These are phyloP conservation scores for Aythya fuligula DNA, from an alignment of 2,797 vertebrate genomes.

Conservation along the genomic window DNA sequence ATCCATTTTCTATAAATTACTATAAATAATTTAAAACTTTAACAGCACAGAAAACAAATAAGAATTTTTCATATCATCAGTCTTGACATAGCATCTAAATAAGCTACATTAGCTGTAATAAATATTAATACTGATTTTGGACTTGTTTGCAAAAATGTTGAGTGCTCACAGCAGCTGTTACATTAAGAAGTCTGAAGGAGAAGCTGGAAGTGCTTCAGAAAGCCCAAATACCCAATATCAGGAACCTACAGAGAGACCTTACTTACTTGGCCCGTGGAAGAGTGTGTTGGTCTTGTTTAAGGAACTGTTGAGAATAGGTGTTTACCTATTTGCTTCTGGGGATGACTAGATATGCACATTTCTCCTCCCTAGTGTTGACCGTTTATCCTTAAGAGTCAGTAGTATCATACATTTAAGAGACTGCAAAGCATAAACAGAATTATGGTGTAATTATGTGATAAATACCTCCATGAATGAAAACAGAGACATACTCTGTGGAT, in stretches of 20 bases:
- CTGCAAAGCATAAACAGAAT: not conserved
- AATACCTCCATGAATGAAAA: not conserved
- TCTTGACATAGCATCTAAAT: not conserved
- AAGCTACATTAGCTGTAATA: not conserved
- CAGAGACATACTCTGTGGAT: not conserved
- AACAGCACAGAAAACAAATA: not conserved
- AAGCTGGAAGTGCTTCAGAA: not conserved
- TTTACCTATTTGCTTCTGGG: not conserved
- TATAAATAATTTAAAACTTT: conserved; percentile 13
- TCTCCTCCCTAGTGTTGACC: not conserved
- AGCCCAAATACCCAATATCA: not conserved
- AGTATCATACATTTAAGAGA: not conserved
- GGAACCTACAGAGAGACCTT: not conserved
- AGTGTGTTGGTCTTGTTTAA: not conserved
- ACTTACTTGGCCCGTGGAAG: not conserved
- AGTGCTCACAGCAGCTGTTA: not conserved
- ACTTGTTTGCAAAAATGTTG: not conserved
- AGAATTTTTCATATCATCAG: not conserved
- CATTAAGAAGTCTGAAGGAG: not conserved
- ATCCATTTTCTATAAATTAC: not conserved
- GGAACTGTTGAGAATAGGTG: not conserved
- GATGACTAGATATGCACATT: not conserved
- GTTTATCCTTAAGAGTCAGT: not conserved
- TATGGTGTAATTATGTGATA: not conserved
- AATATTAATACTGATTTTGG: not conserved